Base-by-base conservation (phyloP, 2,888 invertebrate species). In the Drosophila lacicola region DNA sequence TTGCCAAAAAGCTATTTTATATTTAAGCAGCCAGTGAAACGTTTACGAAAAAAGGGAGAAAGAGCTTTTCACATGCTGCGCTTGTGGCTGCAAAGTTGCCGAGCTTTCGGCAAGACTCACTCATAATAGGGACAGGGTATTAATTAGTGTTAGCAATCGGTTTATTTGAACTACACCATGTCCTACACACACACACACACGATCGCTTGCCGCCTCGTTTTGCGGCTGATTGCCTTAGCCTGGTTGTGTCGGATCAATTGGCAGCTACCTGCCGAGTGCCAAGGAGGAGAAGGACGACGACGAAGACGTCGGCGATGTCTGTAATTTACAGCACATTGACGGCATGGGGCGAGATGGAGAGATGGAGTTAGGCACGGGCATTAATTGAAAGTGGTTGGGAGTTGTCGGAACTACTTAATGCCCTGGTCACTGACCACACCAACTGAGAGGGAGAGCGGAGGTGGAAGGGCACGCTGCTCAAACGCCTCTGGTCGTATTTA, bases 331-430 rank as follows among this genome's bases (percentile, higher is more conserved):
- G 65, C 72, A 53, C 19, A 68, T 72, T 62, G 68, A 25, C n/a
- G 36, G 37, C 13, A 21, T 8, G 9, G 14, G 42, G 29, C 9
- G 17, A 14, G 17, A 14, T 14, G 46, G 1, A 17, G 29, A 6
- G 41, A 10, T 3, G 14, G 25, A n/a, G 33, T n/a, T 36, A 45
- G 37, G 34, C 13, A 29, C 29, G 25, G 45, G 46, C 68, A 65
- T 77, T 76, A 76, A 77, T 76, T 76, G 76, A 76, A 77, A 77
- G 78, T 65, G 76, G 58, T 65, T 69, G 69, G 73, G 73, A 68
- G 75, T 77, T 68, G 75, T 75, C 75, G 75, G 72, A 63, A 77
- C 77, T 75, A 54, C 77, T 76, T 76, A 76, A 74, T 63, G 74
- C 58, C 13, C 41, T 75, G 60, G 53, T 45, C 69, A 54, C 25